Percentiles rank a stretch among this genome's conserved stretches.
Conservation (phyloP, 1,140 invertebrate genomes). For the Colletes gigas region DNA sequence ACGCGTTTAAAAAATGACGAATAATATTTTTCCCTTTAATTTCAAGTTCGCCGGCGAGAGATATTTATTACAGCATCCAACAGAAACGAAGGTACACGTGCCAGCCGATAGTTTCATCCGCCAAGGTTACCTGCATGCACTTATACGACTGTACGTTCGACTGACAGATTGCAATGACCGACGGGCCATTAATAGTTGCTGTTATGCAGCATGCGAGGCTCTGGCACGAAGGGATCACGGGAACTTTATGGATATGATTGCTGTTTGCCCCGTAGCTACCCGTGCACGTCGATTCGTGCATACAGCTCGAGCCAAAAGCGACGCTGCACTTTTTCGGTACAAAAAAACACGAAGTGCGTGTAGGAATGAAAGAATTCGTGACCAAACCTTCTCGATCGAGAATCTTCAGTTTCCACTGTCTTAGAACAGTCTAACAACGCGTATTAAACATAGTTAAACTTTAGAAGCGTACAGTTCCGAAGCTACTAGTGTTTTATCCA, state of each 20-base stretch:
- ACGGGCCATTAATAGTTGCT: constrained; percentile 53
- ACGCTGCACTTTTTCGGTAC: background rate
- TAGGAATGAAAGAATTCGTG: background rate
- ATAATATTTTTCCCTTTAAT: background rate
- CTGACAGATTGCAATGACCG: constrained; percentile 48
- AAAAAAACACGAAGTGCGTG: background rate
- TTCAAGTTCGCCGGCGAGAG: background rate
- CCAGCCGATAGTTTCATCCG: constrained; percentile 17
- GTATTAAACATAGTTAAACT: no score
- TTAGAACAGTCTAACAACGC: no score
- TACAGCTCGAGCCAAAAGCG: constrained; percentile 34
- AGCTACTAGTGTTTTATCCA: no score
- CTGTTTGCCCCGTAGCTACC: constrained; percentile 53
- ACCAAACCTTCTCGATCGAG: background rate
- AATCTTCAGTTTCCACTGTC: no score
- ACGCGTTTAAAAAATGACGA: background rate
- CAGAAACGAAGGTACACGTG: constrained; percentile 10
- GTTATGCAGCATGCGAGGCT: constrained; percentile 56
- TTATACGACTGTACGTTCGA: constrained; percentile 28
- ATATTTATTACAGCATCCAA: background rate
- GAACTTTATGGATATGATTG: constrained; percentile 59
- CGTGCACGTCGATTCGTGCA: constrained; percentile 12
- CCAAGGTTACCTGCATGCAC: constrained; percentile 36
- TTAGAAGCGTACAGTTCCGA: no score
- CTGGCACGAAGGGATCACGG: constrained; percentile 53